phyloP scores from a whole-genome alignment of 30 jellyfish, hydroid and myxozoan species.

The Aurelia aurita region DNA sequence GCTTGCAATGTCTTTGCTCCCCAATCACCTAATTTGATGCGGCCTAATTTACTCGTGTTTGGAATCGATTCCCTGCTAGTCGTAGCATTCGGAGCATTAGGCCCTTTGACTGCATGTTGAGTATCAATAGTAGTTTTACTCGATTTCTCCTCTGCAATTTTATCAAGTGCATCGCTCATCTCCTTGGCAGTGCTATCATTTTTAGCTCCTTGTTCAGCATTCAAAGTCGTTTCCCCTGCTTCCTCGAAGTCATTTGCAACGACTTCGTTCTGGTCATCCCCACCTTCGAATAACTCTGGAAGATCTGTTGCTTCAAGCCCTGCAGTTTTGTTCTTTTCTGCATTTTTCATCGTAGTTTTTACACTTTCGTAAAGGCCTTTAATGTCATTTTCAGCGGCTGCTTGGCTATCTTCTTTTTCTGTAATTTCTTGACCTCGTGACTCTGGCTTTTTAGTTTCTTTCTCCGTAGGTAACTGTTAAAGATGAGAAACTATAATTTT shows the following conservation, averaged over 20 bases:
- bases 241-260: constrained; percentile 55
- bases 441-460: background rate
- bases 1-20: background rate
- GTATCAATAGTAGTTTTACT: background rate
- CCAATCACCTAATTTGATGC: background rate
- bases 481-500: too few species aligned
- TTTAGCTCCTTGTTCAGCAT: background rate
- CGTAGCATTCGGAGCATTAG: background rate
- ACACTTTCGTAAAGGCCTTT: constrained; percentile 11
- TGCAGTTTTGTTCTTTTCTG: constrained; percentile 7
- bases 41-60: background rate
- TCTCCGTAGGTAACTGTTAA: too few species aligned
- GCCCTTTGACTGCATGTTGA: background rate
- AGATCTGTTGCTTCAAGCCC: constrained; percentile 27
- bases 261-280: constrained; percentile 58
- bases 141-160: constrained; percentile 15
- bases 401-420: constrained; percentile 11
- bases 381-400: constrained; percentile 1
- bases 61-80: background rate
- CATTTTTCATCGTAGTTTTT: background rate
- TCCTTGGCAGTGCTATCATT: background rate
- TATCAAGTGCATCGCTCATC: constrained; percentile 1
- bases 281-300: constrained; percentile 26
- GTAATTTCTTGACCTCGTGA: background rate
- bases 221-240: constrained; percentile 21